phyloP scores from a whole-genome alignment of 2,113 vertebrate species.

The Ailuropoda melanoleuca region DNA sequence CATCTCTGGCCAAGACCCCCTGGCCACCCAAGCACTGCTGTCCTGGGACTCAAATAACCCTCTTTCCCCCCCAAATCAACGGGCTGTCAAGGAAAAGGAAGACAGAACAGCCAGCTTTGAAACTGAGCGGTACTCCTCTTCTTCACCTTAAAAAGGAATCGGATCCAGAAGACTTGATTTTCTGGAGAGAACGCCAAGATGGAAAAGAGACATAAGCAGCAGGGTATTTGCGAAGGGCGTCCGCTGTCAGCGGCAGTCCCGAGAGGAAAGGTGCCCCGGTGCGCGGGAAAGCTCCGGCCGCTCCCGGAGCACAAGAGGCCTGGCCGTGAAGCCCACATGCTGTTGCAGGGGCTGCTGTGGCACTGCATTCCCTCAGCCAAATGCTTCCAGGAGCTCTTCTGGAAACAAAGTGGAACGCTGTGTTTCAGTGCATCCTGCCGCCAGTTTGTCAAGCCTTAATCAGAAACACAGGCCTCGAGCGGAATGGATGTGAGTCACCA shows the following conservation, averaged over 20 bases:
- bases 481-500: not conserved
- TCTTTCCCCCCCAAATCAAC: not conserved
- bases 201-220: not conserved
- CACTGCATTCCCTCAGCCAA: slow-evolving; percentile 25
- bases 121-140: not conserved
- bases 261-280: no score
- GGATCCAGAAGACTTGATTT: not conserved
- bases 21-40: not conserved
- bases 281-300: not conserved
- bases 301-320: fast-evolving
- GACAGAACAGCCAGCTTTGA: not conserved
- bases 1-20: not conserved
- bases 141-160: not conserved
- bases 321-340: no score
- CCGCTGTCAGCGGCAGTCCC: not conserved
- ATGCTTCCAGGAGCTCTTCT: not conserved
- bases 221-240: not conserved
- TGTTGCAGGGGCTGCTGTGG: not conserved
- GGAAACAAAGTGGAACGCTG: slow-evolving; percentile 33
- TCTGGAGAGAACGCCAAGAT: not conserved
- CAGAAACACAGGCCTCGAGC: slow-evolving; percentile 68
- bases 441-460: slow-evolving; percentile 56
- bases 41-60: not conserved
- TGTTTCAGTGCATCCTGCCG: not conserved
- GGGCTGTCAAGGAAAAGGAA: not conserved